Conservation (phyloP, 2,113 vertebrate genomes). For the Miniopterus natalensis region DNA sequence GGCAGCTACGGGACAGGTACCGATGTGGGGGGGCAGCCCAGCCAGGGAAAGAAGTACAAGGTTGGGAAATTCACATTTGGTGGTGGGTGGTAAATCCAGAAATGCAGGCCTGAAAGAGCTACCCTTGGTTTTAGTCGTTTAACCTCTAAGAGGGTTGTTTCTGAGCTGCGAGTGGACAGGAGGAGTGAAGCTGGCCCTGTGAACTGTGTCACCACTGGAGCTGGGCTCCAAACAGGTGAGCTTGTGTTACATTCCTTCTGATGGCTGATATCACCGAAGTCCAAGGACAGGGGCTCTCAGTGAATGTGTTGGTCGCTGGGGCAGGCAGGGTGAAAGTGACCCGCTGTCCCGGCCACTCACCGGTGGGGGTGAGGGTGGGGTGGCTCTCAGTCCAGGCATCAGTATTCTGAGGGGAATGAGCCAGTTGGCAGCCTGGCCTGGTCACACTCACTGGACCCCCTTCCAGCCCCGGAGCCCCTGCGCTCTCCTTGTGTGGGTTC, state of each 20-base stretch:
- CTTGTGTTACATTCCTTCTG: background rate
- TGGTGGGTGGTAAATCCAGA: conserved; percentile 69
- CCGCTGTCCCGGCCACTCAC: background rate
- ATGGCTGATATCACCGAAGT: background rate
- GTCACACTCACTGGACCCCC: background rate
- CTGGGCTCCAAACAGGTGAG: background rate
- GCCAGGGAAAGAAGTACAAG: background rate
- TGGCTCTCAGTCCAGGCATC: background rate
- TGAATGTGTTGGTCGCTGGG: background rate
- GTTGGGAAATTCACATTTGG: conserved; percentile 59
- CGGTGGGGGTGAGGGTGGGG: background rate
- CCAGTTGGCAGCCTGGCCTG: background rate
- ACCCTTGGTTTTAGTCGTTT: background rate
- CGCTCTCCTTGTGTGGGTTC: background rate
- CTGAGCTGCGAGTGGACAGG: background rate
- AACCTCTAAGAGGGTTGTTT: background rate
- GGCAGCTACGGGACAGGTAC: background rate
- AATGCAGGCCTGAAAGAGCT: conserved; percentile 70
- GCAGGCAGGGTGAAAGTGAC: background rate
- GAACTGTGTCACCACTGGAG: background rate
- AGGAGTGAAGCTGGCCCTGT: background rate
- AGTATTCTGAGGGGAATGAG: background rate
- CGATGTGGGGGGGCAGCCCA: background rate
- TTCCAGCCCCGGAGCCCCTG: background rate
- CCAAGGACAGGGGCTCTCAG: background rate